Conservation (phyloP, 2,888 invertebrate species). For the Taphrorychus bicolor region DNA sequence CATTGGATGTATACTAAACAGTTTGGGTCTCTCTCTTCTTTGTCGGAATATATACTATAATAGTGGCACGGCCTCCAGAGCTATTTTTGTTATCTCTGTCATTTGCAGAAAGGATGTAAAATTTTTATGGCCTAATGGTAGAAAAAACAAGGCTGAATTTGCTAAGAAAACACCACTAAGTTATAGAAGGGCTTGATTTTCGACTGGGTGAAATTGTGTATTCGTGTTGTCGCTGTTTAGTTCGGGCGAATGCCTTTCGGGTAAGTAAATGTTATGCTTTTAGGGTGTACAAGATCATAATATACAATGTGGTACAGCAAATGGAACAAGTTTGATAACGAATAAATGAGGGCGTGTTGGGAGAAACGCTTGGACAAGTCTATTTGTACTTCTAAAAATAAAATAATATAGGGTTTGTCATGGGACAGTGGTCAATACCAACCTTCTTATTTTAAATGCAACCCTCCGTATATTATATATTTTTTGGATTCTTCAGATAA, state of each 20-base stretch:
- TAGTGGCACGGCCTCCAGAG: conserved; percentile 5
- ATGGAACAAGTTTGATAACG: too few relatives aligned
- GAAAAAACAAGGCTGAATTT: conserved; percentile 6
- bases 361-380: too few relatives aligned
- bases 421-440: too few relatives aligned
- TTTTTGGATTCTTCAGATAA: too few relatives aligned
- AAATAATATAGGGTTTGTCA: too few relatives aligned
- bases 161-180: not conserved
- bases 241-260: not conserved
- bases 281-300: not conserved
- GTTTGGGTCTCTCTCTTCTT: conserved; percentile 18
- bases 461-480: too few relatives aligned
- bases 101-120: conserved; percentile 12
- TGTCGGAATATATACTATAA: not conserved
- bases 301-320: too few relatives aligned
- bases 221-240: not conserved
- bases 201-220: not conserved
- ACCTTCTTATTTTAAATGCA: too few relatives aligned
- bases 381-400: too few relatives aligned
- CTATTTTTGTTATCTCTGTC: conserved; percentile 13
- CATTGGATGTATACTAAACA: conserved; percentile 31
- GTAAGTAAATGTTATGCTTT: not conserved
- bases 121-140: conserved; percentile 16
- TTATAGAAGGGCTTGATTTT: not conserved
- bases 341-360: not conserved